Evolutionary conservation across 2,888 invertebrate genomes (phyloP).

Genomic region (Zygogramma bicolorata): DNA sequence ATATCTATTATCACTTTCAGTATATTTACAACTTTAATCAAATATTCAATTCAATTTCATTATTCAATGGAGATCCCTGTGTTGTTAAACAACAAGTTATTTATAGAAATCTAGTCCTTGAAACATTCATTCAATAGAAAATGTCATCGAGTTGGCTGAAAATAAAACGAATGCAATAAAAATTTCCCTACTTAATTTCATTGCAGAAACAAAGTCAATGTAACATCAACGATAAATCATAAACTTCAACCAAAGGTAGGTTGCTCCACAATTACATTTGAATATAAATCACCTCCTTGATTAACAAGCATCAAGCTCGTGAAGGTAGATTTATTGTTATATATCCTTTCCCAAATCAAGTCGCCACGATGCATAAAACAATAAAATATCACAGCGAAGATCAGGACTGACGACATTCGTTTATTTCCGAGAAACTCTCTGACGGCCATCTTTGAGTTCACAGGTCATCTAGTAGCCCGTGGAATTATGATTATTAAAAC

Average conservation of each 20-base stretch:
- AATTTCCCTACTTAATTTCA: constrained; percentile 8
- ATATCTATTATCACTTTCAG: no score
- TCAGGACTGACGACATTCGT: constrained; percentile 51
- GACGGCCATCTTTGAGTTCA: constrained; percentile 50
- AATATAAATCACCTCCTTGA: constrained; percentile 49
- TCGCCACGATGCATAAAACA: constrained; percentile 26
- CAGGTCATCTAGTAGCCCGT: constrained; percentile 48
- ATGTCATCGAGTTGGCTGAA: not conserved
- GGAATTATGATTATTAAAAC: constrained; percentile 52
- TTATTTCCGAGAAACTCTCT: constrained; percentile 46
- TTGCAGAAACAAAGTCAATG: constrained; percentile 28
- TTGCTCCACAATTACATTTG: constrained; percentile 42
- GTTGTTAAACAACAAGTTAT: no score
- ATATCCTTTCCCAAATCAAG: constrained; percentile 42
- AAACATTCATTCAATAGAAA: not conserved
- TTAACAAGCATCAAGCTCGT: constrained; percentile 48
- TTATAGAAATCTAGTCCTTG: not conserved
- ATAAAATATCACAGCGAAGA: constrained; percentile 49
- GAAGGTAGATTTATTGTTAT: constrained; percentile 47
- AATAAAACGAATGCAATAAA: not conserved
- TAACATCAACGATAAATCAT: constrained; percentile 38
- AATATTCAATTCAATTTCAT: no score
- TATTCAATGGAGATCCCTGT: no score
- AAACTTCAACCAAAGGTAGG: constrained; percentile 33
- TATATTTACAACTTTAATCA: no score